Percentiles rank a stretch among this genome's conserved stretches.
phyloP scores from a whole-genome alignment of 1,140 invertebrate species.

The Probaryconus sp. region DNA sequence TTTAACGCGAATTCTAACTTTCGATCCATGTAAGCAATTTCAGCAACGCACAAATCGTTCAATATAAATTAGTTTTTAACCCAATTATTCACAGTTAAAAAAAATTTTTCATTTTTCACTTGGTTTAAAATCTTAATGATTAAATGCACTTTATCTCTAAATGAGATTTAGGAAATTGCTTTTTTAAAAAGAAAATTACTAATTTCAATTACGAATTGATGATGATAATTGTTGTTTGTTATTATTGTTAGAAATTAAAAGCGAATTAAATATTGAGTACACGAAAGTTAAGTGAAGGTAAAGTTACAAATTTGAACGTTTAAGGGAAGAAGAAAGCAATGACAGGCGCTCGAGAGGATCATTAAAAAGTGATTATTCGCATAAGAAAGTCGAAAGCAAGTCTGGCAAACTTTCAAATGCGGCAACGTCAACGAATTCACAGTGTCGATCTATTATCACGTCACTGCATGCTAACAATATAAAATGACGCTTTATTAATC shows the following conservation, averaged over 20 bases:
- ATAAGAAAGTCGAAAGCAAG: conserved; percentile 37
- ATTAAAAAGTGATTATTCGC: conserved; percentile 56
- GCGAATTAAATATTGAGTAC: conserved; percentile 4
- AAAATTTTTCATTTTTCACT: no score
- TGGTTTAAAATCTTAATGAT: no score
- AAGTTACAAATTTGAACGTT: conserved; percentile 33
- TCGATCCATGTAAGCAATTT: conserved; percentile 23
- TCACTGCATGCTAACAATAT: conserved; percentile 34
- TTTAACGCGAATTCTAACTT: conserved; percentile 7
- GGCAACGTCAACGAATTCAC: conserved; percentile 42
- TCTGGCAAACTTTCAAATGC: conserved; percentile 53
- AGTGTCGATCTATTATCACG: conserved; percentile 39
- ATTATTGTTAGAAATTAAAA: no score
- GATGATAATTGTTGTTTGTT: no score
- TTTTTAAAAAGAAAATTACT: no score
- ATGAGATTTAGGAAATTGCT: no score
- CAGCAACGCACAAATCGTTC: conserved; percentile 37
- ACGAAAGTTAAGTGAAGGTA: conserved; percentile 19
- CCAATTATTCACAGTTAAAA: no score
- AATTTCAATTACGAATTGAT: no score
- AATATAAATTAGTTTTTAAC: no score
- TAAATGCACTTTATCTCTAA: no score
- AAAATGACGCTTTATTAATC: conserved; percentile 39
- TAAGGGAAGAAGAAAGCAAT: conserved; percentile 38
- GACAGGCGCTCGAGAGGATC: conserved; percentile 30